These are phyloP conservation scores for Scatophagus argus DNA, from an alignment of 2,113 vertebrate species.

Conservation along the genomic window DNA sequence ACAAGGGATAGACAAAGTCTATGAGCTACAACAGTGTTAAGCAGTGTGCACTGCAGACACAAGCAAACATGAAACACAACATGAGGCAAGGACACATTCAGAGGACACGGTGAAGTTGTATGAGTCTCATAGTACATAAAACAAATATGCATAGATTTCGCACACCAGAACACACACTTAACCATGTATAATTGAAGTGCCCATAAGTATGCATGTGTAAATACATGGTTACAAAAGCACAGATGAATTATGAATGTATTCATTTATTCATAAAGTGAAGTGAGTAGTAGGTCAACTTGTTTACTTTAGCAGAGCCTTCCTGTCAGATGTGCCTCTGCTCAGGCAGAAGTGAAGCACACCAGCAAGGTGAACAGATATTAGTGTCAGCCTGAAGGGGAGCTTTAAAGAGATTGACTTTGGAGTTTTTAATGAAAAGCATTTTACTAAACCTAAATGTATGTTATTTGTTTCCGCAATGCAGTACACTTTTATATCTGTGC, in stretches of 20 bases:
- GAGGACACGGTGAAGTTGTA: slow-evolving; percentile 26
- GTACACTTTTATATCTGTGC: neutral
- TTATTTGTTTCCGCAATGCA: slow-evolving; percentile 27
- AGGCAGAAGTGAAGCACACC: slow-evolving; percentile 8
- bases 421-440: slow-evolving; percentile 2
- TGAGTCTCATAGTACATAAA: slow-evolving; percentile 24
- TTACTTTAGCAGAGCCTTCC: slow-evolving; percentile 45
- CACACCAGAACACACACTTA: slow-evolving; percentile 1
- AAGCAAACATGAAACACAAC: slow-evolving; percentile 22
- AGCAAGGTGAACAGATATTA: slow-evolving; percentile 17
- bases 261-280: slow-evolving; percentile 59
- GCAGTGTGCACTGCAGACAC: neutral
- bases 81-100: slow-evolving; percentile 22
- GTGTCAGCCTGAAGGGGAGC: slow-evolving; percentile 11
- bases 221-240: slow-evolving; percentile 13
- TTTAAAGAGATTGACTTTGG: neutral
- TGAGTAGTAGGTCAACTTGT: slow-evolving; percentile 48
- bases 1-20: slow-evolving; percentile 25
- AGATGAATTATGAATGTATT: slow-evolving; percentile 46
- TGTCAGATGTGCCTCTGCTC: slow-evolving; percentile 41
- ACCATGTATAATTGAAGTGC: slow-evolving; percentile 27
- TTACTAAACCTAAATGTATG: neutral
- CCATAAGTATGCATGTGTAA: slow-evolving; percentile 3
- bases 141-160: slow-evolving; percentile 14
- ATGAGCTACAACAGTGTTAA: slow-evolving; percentile 1